Evolutionary conservation across 2,888 invertebrate species (phyloP).

Genomic region (Polymixis lichenea): DNA sequence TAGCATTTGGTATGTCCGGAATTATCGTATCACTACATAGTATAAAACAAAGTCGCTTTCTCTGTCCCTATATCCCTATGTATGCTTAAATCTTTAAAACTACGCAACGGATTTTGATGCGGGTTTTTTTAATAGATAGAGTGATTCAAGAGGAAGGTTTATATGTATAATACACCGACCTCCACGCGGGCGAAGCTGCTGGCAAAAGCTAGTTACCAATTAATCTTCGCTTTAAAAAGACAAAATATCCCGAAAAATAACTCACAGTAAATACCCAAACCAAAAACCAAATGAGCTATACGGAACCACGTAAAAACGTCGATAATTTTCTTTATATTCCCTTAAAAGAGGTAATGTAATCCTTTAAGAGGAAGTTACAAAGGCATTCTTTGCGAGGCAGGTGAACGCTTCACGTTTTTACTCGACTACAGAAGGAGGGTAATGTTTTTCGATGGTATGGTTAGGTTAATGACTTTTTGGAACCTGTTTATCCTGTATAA

Average conservation of each 20-base stretch:
- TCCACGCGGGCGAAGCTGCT: too few species aligned
- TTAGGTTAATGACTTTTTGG: slow-evolving; percentile 52
- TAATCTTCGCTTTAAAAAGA: background rate
- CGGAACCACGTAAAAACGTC: slow-evolving; percentile 25
- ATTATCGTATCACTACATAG: background rate
- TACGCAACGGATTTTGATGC: too few species aligned
- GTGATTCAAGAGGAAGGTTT: too few species aligned
- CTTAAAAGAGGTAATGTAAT: slow-evolving; percentile 45
- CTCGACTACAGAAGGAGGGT: slow-evolving; percentile 9
- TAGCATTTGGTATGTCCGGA: background rate
- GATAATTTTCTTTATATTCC: slow-evolving; percentile 37
- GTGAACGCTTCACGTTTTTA: slow-evolving; percentile 31
- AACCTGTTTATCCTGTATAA: slow-evolving; percentile 43
- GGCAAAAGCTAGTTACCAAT: too few species aligned
- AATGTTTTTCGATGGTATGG: slow-evolving; percentile 35
- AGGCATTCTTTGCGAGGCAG: slow-evolving; percentile 53
- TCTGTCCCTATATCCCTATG: too few species aligned
- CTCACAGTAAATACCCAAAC: slow-evolving; percentile 11
- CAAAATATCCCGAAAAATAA: background rate
- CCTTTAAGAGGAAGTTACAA: slow-evolving; percentile 42
- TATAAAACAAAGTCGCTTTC: too few species aligned
- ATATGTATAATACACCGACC: too few species aligned
- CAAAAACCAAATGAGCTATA: slow-evolving; percentile 22
- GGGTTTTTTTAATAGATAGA: too few species aligned
- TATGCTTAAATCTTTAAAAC: too few species aligned